These are phyloP conservation scores for Sparidentex hasta DNA, from an alignment of 2,797 vertebrate genomes.

Conservation along the genomic window DNA sequence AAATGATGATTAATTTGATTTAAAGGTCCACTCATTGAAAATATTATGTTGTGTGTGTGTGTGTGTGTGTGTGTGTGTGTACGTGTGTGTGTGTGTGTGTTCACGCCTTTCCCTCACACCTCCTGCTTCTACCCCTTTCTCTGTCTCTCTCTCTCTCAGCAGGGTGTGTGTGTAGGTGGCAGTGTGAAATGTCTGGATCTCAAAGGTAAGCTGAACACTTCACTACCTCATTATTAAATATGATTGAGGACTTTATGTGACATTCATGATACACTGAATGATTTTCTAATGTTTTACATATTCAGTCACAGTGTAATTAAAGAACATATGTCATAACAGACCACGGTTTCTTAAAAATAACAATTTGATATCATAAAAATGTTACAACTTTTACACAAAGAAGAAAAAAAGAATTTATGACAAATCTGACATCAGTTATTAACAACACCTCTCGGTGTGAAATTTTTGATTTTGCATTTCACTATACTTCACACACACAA, in stretches of 20 bases:
- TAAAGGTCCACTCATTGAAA: too few species aligned
- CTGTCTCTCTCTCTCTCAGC: conserved; percentile 74
- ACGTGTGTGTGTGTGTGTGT: conserved; percentile 33
- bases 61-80: conserved; percentile 23
- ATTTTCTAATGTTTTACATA: conserved; percentile 37
- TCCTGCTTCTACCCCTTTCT: conserved; percentile 55
- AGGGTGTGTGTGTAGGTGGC: conserved; percentile 78
- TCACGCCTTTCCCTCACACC: conserved; percentile 63
- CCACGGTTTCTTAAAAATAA: neutral
- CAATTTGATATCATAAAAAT: neutral
- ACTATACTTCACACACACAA: neutral
- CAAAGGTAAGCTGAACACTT: conserved; percentile 80
- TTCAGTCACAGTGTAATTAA: conserved; percentile 29
- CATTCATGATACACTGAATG: conserved; percentile 33
- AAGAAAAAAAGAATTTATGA: neutral
- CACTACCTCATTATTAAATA: conserved; percentile 63
- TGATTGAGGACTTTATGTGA: conserved; percentile 62
- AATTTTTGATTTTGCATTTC: neutral
- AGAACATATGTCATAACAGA: conserved; percentile 16
- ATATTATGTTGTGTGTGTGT: too few species aligned
- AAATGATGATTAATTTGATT: too few species aligned
- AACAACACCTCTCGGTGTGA: neutral
- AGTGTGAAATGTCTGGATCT: conserved; percentile 85
- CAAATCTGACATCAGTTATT: neutral
- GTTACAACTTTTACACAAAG: neutral